Evolutionary conservation across 2,113 vertebrate genomes (phyloP).

Genomic region (Mus spicilegus): DNA sequence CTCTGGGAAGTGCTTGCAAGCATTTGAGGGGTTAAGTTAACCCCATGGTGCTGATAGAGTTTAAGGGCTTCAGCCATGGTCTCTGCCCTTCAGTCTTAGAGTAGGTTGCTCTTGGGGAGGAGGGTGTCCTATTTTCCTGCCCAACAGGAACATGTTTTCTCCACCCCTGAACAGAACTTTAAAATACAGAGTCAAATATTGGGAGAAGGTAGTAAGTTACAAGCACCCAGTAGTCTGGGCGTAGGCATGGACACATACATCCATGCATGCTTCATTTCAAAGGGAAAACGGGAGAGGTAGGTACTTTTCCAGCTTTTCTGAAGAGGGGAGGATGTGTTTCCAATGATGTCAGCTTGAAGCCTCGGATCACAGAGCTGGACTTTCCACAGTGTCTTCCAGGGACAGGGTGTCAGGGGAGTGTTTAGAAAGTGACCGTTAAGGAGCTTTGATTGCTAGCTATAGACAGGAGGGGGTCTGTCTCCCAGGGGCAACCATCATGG

Average conservation of each 20-base stretch:
- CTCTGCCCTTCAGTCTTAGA: background rate
- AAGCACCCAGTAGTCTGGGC: background rate
- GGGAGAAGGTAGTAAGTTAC: background rate
- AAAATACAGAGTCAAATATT: background rate
- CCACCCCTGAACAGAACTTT: background rate
- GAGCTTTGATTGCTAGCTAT: conserved; percentile 56
- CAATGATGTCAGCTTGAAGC: conserved; percentile 61
- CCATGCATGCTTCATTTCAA: background rate
- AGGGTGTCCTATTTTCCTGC: background rate
- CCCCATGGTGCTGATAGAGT: background rate
- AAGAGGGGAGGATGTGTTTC: conserved; percentile 48
- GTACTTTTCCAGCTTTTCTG: background rate
- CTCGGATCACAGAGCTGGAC: background rate
- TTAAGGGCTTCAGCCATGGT: background rate
- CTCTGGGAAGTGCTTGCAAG: background rate
- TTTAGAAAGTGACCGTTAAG: background rate
- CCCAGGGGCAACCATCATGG: conserved; percentile 27
- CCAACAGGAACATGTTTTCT: background rate
- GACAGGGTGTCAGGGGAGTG: conserved; percentile 25
- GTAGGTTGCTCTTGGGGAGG: background rate
- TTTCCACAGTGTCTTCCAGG: conserved; percentile 52
- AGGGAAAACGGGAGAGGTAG: background rate
- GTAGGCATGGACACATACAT: background rate
- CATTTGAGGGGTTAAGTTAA: background rate
- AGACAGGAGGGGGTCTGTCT: conserved; percentile 18